phyloP scores from a whole-genome alignment of 2,797 vertebrate genomes.

The Sebastes dallii region DNA sequence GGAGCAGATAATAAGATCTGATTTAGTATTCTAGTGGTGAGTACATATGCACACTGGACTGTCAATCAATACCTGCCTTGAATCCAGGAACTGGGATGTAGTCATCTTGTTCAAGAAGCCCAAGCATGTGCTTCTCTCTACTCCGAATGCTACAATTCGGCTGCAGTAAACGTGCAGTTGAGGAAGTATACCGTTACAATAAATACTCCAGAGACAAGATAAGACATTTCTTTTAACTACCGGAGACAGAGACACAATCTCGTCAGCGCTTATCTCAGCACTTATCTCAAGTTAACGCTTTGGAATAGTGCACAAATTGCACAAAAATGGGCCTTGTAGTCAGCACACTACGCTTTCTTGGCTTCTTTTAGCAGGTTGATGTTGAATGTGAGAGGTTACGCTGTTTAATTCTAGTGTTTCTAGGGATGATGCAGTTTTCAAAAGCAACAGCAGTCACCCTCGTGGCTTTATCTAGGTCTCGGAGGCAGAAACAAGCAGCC shows the following conservation, averaged over 20 bases:
- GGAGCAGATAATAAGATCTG: conserved; percentile 1
- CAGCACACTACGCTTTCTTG: not conserved
- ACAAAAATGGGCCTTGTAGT: conserved; percentile 20
- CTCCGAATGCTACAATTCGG: conserved; percentile 4
- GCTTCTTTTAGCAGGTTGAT: conserved; percentile 29
- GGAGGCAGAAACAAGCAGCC: conserved; percentile 45
- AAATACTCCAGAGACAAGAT: conserved; percentile 32
- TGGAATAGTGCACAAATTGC: conserved; percentile 30
- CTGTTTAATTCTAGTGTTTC: conserved; percentile 15
- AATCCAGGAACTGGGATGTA: conserved; percentile 37
- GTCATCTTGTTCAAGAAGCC: conserved; percentile 51
- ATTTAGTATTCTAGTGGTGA: conserved; percentile 34
- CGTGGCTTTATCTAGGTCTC: conserved; percentile 17
- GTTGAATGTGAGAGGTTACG: conserved; percentile 22
- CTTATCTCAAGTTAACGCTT: conserved; percentile 21
- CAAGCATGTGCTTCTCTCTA: conserved; percentile 16
- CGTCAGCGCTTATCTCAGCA: conserved; percentile 37
- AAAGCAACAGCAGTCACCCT: conserved; percentile 13
- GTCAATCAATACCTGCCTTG: conserved; percentile 48
- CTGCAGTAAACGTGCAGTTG: conserved; percentile 6
- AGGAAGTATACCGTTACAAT: conserved; percentile 19
- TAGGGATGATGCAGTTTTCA: conserved; percentile 25
- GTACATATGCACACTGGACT: conserved; percentile 20
- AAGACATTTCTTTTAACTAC: conserved; percentile 35
- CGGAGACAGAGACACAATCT: conserved; percentile 16